Base-by-base conservation (phyloP, 2,113 vertebrate genomes). In the Scomber colias region DNA sequence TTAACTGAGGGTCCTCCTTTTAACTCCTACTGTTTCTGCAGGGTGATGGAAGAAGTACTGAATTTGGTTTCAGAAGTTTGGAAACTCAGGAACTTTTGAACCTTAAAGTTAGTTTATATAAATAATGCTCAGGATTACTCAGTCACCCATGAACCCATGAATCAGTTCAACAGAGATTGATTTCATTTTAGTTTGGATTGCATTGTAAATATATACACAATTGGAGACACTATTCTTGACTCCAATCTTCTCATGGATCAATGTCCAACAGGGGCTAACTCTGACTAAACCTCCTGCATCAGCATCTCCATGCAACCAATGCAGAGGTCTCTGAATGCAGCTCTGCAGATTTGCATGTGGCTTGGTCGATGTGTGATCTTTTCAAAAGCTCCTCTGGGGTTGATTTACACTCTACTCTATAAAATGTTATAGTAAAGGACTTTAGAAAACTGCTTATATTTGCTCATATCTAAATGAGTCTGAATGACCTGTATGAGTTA, bases 381-480 rank as follows among this genome's bases (percentile, higher is more conserved):
- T 57, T 60, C 56, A 27, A 51, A 70, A 53, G 14, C 30, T 50
- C 30, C 54, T 46, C 45, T 17, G 31, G 2, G 46, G 17, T 27
- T 40, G 48, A 67, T 76, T 79, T 50, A 55, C 3, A 1, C n/a
- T 40, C 49, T 24, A 10, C 27, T 17, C 11, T 15, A 45, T 65
- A 66, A 66, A 56, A 51, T 50, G 45, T 51, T 27, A 35, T 14
- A 21, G 40, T 24, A 30, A 4, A 21, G 55, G 19, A 55, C 30
- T 5, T 45, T 0, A 19, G 15, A 64, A 60, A 82, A 57, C 8
- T 61, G 55, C 67, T 55, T 51, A 59, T 45, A 74, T 73, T 45
- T 62, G 56, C 66, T 60, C 35, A 7, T 79, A 57, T 73, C 65
- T 13, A 61, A 4, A 61, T 53, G 69, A 75, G 55, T 9, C 5